These are phyloP conservation scores for Pseudorasbora parva DNA, from an alignment of 2,113 vertebrate genomes.

Conservation along the genomic window DNA sequence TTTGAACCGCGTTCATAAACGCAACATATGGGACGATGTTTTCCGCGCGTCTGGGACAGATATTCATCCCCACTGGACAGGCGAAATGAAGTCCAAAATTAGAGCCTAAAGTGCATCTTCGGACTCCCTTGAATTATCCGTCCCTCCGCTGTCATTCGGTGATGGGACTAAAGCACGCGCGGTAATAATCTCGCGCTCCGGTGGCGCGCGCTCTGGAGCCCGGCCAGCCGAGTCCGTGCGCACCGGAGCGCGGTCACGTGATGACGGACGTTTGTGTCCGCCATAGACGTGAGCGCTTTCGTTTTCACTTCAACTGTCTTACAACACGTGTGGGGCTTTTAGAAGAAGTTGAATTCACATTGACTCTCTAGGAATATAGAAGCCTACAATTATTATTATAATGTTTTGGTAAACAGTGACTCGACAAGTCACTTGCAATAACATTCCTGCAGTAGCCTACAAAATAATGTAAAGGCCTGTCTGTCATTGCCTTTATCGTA, in stretches of 20 bases:
- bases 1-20: neutral
- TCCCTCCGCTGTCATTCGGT: neutral
- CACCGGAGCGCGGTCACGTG: neutral
- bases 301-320: neutral
- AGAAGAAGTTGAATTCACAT: neutral
- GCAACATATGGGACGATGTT: neutral
- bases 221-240: neutral
- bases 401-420: no score
- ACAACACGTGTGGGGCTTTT: neutral
- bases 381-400: neutral
- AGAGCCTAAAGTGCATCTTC: neutral
- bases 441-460: no score
- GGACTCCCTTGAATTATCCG: neutral
- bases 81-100: neutral
- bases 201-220: neutral
- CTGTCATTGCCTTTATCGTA: no score
- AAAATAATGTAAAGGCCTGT: no score
- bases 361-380: neutral
- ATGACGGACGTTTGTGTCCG: neutral
- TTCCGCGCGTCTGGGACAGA: neutral
- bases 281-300: neutral
- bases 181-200: neutral
- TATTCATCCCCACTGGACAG: neutral
- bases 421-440: no score
- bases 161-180: neutral